Conservation (phyloP, 2,797 vertebrate species). For the Columba guinea region DNA sequence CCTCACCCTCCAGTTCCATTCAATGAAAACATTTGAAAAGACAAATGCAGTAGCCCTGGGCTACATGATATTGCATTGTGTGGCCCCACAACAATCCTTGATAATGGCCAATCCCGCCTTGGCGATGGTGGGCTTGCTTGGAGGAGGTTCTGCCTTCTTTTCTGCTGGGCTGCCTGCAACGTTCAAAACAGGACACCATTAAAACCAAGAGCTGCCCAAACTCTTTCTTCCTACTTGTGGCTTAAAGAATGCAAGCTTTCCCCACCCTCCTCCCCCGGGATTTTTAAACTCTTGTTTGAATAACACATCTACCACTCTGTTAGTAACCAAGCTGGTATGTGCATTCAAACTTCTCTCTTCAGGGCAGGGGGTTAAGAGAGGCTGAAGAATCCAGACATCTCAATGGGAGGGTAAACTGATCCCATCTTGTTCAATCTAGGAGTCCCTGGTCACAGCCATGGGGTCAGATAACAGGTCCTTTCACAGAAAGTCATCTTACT, state of each 20-base stretch:
- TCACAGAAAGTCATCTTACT: not conserved
- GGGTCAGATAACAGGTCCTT: not conserved
- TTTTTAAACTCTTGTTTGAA: not conserved
- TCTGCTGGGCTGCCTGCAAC: constrained; percentile 84
- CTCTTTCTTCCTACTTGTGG: not conserved
- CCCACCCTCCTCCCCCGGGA: not conserved
- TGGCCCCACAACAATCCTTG: constrained; percentile 96
- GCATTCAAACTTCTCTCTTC: not conserved
- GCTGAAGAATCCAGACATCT: not conserved
- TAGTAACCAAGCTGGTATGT: not conserved
- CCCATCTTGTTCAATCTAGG: not conserved
- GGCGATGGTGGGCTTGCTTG: constrained; percentile 91
- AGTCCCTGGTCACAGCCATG: not conserved
- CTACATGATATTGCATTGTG: constrained; percentile 94
- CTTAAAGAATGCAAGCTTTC: not conserved
- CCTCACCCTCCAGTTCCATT: constrained; percentile 53
- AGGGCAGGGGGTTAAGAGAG: not conserved
- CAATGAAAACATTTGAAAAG: constrained; percentile 38
- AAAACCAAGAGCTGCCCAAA: not conserved
- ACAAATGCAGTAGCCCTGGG: constrained; percentile 13
- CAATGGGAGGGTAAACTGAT: not conserved
- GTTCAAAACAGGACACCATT: constrained; percentile 24
- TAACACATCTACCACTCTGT: not conserved
- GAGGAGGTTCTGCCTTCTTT: constrained; percentile 90
- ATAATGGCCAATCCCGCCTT: constrained; percentile 92